phyloP scores from a whole-genome alignment of 2,797 vertebrate genomes.

The Leptoclinus maculatus region DNA sequence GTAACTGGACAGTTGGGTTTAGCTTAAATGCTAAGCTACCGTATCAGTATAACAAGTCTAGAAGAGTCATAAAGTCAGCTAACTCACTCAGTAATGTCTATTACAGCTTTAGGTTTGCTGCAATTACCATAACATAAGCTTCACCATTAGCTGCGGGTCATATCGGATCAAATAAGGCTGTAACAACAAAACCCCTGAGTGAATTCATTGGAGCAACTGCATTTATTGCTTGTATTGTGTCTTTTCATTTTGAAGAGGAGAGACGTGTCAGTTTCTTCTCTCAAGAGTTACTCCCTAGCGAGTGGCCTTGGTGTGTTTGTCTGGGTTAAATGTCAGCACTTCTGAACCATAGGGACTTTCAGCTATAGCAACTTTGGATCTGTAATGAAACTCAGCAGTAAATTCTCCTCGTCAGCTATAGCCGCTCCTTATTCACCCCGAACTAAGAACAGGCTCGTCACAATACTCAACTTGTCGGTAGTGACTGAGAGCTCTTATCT shows the following conservation, averaged over 20 bases:
- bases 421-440: slow-evolving; percentile 55
- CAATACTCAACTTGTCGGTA: slow-evolving; percentile 77
- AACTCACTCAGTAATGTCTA: not conserved
- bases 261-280: not conserved
- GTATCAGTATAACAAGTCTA: not conserved
- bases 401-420: slow-evolving; percentile 58
- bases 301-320: not conserved
- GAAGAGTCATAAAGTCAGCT: not conserved
- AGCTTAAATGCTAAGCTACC: not conserved
- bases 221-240: not conserved
- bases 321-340: slow-evolving; percentile 5
- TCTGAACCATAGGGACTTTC: slow-evolving; percentile 4
- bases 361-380: not conserved
- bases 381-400: slow-evolving; percentile 47
- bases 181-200: not conserved
- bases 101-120: not conserved
- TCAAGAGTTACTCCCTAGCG: no score
- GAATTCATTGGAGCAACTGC: not conserved
- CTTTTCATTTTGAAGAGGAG: not conserved
- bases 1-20: not conserved
- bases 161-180: not conserved
- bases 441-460: slow-evolving; percentile 58
- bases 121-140: not conserved
- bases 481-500: slow-evolving; percentile 74
- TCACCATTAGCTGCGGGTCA: not conserved